Base-by-base conservation (phyloP, 2,797 vertebrate genomes). In the Chanos chanos region DNA sequence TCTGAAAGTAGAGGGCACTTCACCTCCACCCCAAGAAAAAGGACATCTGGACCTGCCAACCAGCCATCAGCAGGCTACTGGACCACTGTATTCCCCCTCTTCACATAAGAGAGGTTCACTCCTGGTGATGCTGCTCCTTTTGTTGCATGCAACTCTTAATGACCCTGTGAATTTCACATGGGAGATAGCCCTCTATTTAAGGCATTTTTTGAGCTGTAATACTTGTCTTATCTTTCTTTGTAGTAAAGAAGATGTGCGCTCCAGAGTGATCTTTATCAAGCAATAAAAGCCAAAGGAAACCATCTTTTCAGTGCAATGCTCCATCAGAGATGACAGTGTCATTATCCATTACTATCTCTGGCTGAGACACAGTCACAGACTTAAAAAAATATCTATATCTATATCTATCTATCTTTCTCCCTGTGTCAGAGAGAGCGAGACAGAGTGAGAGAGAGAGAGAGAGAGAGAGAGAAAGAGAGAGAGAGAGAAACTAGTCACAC, bases 211-310 rank as follows among this genome's bases (percentile, higher is more conserved):
- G 47, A 24, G 37, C 47, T 54, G 47, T 53, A 53, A 53, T 56
- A 37, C 53, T 66, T 63, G 40, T 56, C 54, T 48, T 68, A 44
- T 64, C 49, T 54, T 36, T 56, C 55, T 28, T 36, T 25, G 9
- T n/a, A 16, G 54, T 12, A 45, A 61, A 48, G 53, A 37, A 66
- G 43, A 55, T 49, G 49, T 18, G 25, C 44, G 43, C 62, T 52
- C 30, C 22, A 57, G 51, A 25, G 19, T 43, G 67, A 76, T 67
- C 63, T 63, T 64, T 57, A 72, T 72, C 63, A 27, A 39, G 52
- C 64, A 30, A 30, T 21, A 25, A 49, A 54, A 37, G 39, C 53
- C 59, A 7, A 27, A 22, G 28, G 61, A 36, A 50, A 39, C 40
- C 22, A 28, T 34, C 36, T 44, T 41, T 56, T 34, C 49, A 40